Conservation (phyloP, 2,797 vertebrate species). For the Sparus aurata region DNA sequence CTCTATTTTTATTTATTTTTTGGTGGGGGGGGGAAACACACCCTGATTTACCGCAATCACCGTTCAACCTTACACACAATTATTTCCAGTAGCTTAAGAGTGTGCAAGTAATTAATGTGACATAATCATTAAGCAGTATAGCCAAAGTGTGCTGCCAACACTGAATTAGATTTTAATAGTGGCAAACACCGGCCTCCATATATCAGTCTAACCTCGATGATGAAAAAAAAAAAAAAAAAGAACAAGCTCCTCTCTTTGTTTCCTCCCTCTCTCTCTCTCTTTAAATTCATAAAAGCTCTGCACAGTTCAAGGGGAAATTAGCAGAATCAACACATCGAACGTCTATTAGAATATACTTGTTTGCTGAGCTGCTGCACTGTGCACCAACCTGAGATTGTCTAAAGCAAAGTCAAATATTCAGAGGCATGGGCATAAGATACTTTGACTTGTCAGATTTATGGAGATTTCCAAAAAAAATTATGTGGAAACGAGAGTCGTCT, state of each 20-base stretch:
- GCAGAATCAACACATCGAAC: constrained; percentile 41
- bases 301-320: constrained; percentile 25
- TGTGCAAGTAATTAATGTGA: constrained; percentile 16
- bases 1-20: neutral
- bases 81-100: constrained; percentile 33
- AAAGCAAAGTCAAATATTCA: neutral
- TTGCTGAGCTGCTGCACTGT: constrained; percentile 24
- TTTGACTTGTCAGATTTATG: neutral
- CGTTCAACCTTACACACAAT: constrained; percentile 1
- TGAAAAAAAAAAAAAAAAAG: constrained; percentile 17
- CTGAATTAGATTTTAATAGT: constrained; percentile 40
- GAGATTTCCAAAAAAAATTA: neutral
- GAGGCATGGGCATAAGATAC: neutral
- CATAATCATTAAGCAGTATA: constrained; percentile 11
- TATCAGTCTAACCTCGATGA: constrained; percentile 27
- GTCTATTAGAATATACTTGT: neutral
- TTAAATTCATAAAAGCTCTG: constrained; percentile 19
- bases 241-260: neutral
- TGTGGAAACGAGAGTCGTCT: neutral
- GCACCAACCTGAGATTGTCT: neutral
- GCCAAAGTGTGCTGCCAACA: constrained; percentile 3
- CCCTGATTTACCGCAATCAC: constrained; percentile 15
- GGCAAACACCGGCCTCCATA: constrained; percentile 33
- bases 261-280: constrained; percentile 4
- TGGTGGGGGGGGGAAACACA: constrained; percentile 34